Conservation (phyloP, 1,140 invertebrate genomes). For the Zeugodacus cucurbitae region DNA sequence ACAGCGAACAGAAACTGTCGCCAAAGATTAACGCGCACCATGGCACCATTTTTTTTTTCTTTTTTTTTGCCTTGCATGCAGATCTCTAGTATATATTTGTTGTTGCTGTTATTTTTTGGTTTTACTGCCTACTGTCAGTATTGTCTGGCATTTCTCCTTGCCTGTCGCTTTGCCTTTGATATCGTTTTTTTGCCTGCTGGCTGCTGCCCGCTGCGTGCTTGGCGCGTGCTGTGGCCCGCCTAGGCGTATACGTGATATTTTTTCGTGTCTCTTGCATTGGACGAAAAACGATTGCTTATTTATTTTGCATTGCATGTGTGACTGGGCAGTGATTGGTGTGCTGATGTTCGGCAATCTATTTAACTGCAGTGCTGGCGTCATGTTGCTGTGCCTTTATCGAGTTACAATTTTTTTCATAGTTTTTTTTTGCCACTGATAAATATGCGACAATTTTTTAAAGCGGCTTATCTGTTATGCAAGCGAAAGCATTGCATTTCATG, state of each 20-base stretch:
- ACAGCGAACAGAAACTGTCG: slow-evolving; percentile 15
- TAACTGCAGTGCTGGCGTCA: neutral
- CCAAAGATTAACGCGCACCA: slow-evolving; percentile 31
- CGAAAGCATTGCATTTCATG: no score
- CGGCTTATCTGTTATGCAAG: no score
- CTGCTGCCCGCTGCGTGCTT: neutral
- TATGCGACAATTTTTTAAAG: neutral
- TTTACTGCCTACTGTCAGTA: neutral
- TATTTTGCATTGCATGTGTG: neutral
- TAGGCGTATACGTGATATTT: slow-evolving; percentile 5
- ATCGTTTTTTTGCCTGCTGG: neutral
- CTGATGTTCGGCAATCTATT: neutral
- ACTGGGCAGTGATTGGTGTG: neutral
- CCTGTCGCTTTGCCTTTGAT: neutral
- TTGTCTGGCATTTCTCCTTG: neutral
- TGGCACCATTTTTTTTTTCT: neutral
- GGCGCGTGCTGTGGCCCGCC: neutral
- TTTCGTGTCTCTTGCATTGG: neutral
- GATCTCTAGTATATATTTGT: neutral
- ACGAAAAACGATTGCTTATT: neutral
- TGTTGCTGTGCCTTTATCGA: neutral
- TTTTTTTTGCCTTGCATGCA: neutral
- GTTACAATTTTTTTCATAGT: neutral
- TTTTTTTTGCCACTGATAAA: neutral
- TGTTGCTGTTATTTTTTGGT: neutral